phyloP scores from a whole-genome alignment of 2,113 vertebrate species.

The pig (Sus scrofa) region DNA sequence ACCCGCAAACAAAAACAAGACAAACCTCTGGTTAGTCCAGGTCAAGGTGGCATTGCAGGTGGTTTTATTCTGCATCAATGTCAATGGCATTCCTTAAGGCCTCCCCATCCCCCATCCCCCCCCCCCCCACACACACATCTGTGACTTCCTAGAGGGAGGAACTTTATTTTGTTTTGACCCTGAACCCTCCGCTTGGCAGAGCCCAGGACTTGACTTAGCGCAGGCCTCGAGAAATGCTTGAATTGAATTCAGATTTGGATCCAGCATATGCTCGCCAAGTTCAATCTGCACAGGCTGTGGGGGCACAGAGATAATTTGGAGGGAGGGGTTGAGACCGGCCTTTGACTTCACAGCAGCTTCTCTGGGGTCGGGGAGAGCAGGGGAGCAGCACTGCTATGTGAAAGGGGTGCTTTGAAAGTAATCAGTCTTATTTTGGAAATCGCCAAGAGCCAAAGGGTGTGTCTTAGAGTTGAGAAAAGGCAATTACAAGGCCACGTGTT shows the following conservation, averaged over 20 bases:
- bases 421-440: background rate
- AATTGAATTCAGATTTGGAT: background rate
- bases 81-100: background rate
- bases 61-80: accelerated
- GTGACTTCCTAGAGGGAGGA: background rate
- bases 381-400: no score
- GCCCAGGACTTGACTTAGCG: accelerated
- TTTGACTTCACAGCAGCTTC: background rate
- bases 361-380: background rate
- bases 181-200: accelerated
- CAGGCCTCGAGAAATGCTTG: background rate
- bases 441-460: no score
- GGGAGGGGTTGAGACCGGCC: no score
- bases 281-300: no score
- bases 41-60: accelerated
- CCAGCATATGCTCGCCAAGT: background rate
- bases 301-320: accelerated
- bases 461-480: background rate
- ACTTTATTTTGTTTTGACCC: background rate
- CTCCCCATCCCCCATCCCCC: background rate
- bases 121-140: no score
- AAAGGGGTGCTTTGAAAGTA: accelerated
- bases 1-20: no score
- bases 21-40: background rate
- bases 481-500: accelerated